These are phyloP conservation scores for Lasiommata megera DNA, from an alignment of 2,888 invertebrate genomes.

Conservation along the genomic window DNA sequence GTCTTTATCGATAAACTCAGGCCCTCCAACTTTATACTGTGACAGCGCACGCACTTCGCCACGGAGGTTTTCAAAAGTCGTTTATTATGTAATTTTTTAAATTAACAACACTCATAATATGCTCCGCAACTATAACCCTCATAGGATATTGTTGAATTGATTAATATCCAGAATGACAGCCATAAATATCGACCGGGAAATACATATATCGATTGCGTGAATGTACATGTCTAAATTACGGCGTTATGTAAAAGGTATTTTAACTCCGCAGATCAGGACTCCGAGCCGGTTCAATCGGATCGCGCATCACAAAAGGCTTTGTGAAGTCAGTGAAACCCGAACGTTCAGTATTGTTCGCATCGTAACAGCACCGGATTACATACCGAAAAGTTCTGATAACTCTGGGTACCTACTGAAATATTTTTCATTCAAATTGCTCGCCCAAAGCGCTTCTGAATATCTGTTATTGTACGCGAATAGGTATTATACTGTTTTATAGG, in stretches of 20 bases:
- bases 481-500: background rate
- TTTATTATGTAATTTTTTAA: no score
- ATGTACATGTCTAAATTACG: background rate
- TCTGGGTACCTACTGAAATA: conserved; percentile 6
- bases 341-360: conserved; percentile 38
- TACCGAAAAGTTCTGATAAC: conserved; percentile 13
- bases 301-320: conserved; percentile 38
- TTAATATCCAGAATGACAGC: no score
- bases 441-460: background rate
- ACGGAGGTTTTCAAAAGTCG: no score
- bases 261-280: conserved; percentile 11
- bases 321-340: conserved; percentile 41
- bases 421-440: conserved; percentile 9
- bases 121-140: no score
- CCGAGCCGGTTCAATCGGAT: conserved; percentile 21
- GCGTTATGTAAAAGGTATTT: conserved; percentile 5
- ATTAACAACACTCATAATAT: no score
- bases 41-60: no score
- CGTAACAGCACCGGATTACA: conserved; percentile 15
- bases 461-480: background rate
- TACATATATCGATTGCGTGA: background rate
- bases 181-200: background rate
- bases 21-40: no score
- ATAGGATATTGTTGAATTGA: no score
- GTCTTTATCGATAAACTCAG: no score